Base-by-base conservation (phyloP, 2,888 invertebrate genomes). In the Malthinus flaveolus region DNA sequence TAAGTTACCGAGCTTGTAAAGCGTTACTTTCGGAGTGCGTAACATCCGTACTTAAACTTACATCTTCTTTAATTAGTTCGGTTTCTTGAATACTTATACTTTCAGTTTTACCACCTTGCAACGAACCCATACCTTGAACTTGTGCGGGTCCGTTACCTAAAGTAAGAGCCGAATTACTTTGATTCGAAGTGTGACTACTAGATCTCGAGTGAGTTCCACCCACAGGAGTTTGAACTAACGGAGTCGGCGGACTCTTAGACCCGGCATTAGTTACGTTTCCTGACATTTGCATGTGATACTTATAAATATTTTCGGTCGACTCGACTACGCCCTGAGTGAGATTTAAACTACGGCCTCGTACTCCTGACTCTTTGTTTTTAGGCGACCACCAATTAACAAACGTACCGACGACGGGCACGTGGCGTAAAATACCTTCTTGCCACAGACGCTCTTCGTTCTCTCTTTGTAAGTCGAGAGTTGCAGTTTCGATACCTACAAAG, bases 311-410 rank as follows among this genome's bases (percentile, higher is more conserved):
- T 71, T 89, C 88, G 0, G 93, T 93, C 65, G 90, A 90, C 71
- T 89, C 89, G 8, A 93, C 88, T 46, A 91, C 89, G 44, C 93
- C 93, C 82, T 83, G 81, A 32, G 83, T 82, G 74, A 95, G 81
- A 79, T 93, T 91, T 63, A 95, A 84, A 78, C 88, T 93, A 73
- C 93, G 83, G 46, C 93, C 97, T 77, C 85, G 89, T 66, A 88
- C 90, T 67, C 88, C 91, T 6, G 87, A 82, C 67, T 91, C 90
- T 73, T 89, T 91, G 15, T 73, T 67, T 68, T 78, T 79, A 7
- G 97, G 97, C 47, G 94, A 91, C 92, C 94, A 96, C 97, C 97
- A 98, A 80, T 95, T 95, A 49, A 97, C 90, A 55, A 98, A 87
- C 13, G 93, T 89, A 0, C 97, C 94, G 56, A 98, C 93, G 1